phyloP scores from a whole-genome alignment of 2,797 vertebrate genomes.

The Antrozous pallidus region DNA sequence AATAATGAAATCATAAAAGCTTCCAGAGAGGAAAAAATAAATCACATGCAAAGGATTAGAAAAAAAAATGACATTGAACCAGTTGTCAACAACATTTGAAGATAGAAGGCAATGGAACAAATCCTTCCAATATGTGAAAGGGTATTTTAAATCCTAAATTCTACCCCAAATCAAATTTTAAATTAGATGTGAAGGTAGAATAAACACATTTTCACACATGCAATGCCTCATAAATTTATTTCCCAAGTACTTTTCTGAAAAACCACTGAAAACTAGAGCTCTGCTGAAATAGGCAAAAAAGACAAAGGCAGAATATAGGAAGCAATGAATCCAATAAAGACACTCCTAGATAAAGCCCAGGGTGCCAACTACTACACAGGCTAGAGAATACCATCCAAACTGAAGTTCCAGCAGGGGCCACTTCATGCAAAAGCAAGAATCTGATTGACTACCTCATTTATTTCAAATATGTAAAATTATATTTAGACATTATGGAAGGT shows the following conservation, averaged over 20 bases:
- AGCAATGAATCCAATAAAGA: not conserved
- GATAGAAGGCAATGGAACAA: not conserved
- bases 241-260: not conserved
- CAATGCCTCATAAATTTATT: not conserved
- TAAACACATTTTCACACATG: not conserved
- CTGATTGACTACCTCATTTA: not conserved
- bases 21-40: slow-evolving; percentile 29
- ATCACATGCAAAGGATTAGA: not conserved
- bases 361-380: not conserved
- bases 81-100: not conserved
- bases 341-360: not conserved
- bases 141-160: not conserved
- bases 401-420: not conserved
- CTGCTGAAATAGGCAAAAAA: not conserved
- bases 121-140: not conserved
- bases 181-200: not conserved
- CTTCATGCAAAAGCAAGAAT: not conserved
- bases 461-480: not conserved
- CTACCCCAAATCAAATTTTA: not conserved
- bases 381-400: not conserved
- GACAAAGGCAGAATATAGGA: not conserved
- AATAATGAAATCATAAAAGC: slow-evolving; percentile 24
- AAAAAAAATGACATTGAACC: not conserved
- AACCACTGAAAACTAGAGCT: not conserved
- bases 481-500: not conserved